phyloP scores from a whole-genome alignment of 2,888 invertebrate species.

The Holacanthella duospinosa region DNA sequence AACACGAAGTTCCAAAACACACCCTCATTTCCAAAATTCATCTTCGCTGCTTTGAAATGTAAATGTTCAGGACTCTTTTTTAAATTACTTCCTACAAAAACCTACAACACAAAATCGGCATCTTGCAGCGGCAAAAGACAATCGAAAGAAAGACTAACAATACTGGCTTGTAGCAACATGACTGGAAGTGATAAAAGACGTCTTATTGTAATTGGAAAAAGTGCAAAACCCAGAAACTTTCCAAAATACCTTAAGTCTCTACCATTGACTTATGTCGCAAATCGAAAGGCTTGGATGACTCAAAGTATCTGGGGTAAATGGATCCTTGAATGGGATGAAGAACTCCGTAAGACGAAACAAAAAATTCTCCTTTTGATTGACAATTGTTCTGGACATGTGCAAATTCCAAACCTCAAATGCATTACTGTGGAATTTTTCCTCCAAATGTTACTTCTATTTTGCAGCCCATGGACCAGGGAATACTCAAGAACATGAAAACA shows the following conservation, averaged over 20 bases:
- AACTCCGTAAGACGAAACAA: neutral
- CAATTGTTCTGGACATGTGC: neutral
- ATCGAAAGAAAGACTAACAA: neutral
- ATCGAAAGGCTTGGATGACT: neutral
- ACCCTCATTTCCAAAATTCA: too few relatives aligned
- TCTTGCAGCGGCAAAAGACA: neutral
- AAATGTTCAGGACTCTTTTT: conserved; percentile 1
- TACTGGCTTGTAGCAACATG: neutral
- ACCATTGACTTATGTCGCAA: neutral
- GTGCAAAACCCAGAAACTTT: neutral
- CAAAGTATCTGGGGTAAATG: neutral
- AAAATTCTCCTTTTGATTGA: neutral
- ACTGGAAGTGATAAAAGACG: neutral
- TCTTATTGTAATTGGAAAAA: neutral
- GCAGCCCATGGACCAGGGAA: neutral
- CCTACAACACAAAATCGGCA: neutral
- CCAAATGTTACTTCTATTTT: neutral
- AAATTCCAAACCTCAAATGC: neutral
- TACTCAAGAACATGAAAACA: neutral
- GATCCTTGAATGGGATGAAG: neutral
- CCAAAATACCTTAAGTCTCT: neutral
- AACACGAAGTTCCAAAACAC: too few relatives aligned
- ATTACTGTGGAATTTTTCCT: neutral
- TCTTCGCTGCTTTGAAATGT: too few relatives aligned
- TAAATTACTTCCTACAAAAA: neutral